Percentiles rank a stretch among this genome's conserved stretches.
Evolutionary conservation across 2,797 vertebrate species (phyloP).

Genomic region (Ctenochaetus hawaiiensis): DNA sequence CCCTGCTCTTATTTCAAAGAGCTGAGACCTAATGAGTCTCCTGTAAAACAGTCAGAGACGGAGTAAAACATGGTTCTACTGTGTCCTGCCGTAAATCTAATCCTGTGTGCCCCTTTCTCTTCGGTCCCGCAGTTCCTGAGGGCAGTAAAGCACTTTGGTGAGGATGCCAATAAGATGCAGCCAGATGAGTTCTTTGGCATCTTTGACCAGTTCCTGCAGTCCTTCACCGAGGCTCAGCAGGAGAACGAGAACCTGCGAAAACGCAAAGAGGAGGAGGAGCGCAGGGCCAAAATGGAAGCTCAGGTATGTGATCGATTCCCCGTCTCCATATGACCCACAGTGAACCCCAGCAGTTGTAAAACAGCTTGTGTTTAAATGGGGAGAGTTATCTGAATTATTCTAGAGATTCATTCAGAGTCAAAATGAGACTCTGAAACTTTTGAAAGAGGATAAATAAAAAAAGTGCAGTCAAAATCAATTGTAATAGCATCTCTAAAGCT

Average conservation of each 20-base stretch:
- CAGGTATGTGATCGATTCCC: conserved; percentile 84
- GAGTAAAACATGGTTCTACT: conserved; percentile 54
- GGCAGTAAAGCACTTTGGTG: conserved; percentile 95
- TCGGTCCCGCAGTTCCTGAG: conserved; percentile 88
- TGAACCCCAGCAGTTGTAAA: too few relatives aligned
- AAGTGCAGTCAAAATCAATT: too few relatives aligned
- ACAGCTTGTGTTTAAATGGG: too few relatives aligned
- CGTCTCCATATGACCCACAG: not conserved
- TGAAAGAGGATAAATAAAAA: not conserved
- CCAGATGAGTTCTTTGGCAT: conserved; percentile 99
- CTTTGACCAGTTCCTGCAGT: conserved; percentile 98
- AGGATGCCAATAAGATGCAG: conserved; percentile 93
- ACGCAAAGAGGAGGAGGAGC: conserved; percentile 97
- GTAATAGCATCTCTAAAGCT: too few relatives aligned
- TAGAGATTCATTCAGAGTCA: not conserved
- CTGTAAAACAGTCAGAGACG: conserved; percentile 68
- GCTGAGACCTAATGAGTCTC: conserved; percentile 66
- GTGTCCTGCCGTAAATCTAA: conserved; percentile 73
- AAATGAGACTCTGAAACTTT: not conserved
- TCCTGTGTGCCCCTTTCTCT: conserved; percentile 33
- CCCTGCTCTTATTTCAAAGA: conserved; percentile 78
- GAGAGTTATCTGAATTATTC: not conserved
- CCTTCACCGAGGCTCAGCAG: conserved; percentile 94
- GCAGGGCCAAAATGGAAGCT: conserved; percentile 94
- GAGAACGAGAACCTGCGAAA: conserved; percentile 97